Percentiles rank a stretch among this genome's conserved stretches.
Conservation (phyloP, 2,113 vertebrate species). For the Opisthocomus hoazin region DNA sequence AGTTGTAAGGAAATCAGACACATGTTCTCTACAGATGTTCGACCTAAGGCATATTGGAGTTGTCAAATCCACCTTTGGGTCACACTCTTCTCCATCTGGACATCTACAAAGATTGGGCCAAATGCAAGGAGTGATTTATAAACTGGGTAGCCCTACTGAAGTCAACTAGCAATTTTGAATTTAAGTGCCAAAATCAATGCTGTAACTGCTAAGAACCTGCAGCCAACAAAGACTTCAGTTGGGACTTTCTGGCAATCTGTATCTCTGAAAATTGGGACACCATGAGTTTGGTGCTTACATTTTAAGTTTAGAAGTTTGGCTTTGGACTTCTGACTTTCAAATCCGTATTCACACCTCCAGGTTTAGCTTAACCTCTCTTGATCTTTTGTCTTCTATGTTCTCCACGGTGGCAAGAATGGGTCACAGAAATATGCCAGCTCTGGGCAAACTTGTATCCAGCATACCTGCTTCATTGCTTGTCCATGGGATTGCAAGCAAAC, state of each 20-base stretch:
- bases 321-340: not conserved
- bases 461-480: not conserved
- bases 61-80: constrained; percentile 47
- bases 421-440: not conserved
- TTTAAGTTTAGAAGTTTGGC: not conserved
- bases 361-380: not conserved
- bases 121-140: constrained; percentile 12
- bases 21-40: constrained; percentile 51
- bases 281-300: not conserved
- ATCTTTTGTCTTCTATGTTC: not conserved
- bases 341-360: not conserved
- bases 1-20: constrained; percentile 27
- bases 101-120: not conserved
- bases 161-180: not conserved
- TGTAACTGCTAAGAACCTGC: not conserved
- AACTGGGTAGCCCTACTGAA: not conserved
- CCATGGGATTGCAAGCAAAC: not conserved
- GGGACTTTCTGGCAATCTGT: not conserved
- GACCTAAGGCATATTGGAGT: not conserved
- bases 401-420: not conserved
- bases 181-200: not conserved
- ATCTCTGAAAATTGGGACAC: not conserved
- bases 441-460: not conserved
- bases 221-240: not conserved
- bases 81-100: constrained; percentile 38